These are phyloP conservation scores for Lycia hirtaria DNA, from an alignment of 2,888 invertebrate genomes.

Conservation along the genomic window DNA sequence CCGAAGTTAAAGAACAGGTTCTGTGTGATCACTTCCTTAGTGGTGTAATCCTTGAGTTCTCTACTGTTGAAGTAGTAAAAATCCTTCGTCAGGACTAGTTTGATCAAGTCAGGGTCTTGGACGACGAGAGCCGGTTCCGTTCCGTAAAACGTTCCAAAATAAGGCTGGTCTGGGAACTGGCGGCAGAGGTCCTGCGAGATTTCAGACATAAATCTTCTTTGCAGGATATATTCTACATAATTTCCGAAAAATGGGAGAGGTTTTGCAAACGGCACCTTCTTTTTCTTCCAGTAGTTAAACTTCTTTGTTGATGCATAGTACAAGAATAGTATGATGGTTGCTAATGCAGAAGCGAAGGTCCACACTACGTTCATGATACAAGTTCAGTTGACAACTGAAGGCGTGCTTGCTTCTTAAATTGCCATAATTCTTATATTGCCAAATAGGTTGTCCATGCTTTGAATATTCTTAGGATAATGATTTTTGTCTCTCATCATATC, in stretches of 20 bases:
- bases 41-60: constrained; percentile 42
- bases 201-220: constrained; percentile 29
- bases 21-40: constrained; percentile 42
- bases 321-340: constrained; percentile 13
- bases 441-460: background rate
- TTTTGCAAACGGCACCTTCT: constrained; percentile 37
- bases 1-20: constrained; percentile 50
- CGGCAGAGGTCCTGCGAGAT: constrained; percentile 34
- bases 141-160: constrained; percentile 40
- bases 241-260: constrained; percentile 48
- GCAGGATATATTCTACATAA: constrained; percentile 36
- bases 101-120: constrained; percentile 48
- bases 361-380: constrained; percentile 6
- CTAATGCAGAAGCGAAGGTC: background rate
- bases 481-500: no score
- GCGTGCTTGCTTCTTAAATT: background rate
- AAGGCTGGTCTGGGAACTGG: constrained; percentile 35
- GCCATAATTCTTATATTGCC: background rate
- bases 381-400: background rate
- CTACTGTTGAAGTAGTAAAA: constrained; percentile 50
- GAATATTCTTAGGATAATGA: no score
- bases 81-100: constrained; percentile 49
- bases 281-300: constrained; percentile 40
- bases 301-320: constrained; percentile 33
- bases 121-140: constrained; percentile 45